Conservation (phyloP, 2,797 vertebrate genomes). For the Acipenser transmontanus region DNA sequence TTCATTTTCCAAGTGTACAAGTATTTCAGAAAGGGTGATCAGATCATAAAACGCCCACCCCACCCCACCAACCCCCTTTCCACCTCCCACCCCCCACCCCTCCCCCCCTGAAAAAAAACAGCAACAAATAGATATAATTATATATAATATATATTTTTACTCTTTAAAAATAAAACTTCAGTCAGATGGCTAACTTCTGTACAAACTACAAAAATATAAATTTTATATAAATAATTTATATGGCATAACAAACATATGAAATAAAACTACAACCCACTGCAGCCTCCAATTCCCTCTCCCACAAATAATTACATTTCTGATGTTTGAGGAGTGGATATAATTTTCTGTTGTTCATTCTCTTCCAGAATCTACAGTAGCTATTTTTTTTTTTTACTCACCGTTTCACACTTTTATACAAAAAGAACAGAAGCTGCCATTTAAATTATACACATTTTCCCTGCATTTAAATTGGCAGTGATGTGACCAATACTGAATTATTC, state of each 20-base stretch:
- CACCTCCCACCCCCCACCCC: conserved; percentile 1
- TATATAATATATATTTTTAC: conserved; percentile 89
- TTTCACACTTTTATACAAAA: conserved; percentile 39
- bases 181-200: conserved; percentile 88
- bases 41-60: conserved; percentile 8
- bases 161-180: conserved; percentile 99
- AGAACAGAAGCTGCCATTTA: conserved; percentile 62
- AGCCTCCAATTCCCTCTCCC: conserved; percentile 36
- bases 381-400: conserved; percentile 34
- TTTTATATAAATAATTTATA: conserved; percentile 98
- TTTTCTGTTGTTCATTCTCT: conserved; percentile 38
- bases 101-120: conserved; percentile 33
- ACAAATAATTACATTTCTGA: conserved; percentile 24
- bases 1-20: conserved; percentile 53
- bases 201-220: conserved; percentile 99
- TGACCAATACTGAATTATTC: conserved; percentile 57
- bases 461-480: conserved; percentile 69
- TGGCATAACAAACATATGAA: conserved; percentile 74
- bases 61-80: conserved; percentile 8
- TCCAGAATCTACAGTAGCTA: conserved; percentile 59
- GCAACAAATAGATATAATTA: conserved; percentile 80
- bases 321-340: conserved; percentile 32
- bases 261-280: conserved; percentile 64
- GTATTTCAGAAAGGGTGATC: conserved; percentile 33
- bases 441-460: conserved; percentile 55